A percentile compares a stretch with the other conserved stretches of the same genome.
These are phyloP conservation scores for Argynnis bischoffii DNA, from an alignment of 2,888 invertebrate species.

Conservation along the genomic window DNA sequence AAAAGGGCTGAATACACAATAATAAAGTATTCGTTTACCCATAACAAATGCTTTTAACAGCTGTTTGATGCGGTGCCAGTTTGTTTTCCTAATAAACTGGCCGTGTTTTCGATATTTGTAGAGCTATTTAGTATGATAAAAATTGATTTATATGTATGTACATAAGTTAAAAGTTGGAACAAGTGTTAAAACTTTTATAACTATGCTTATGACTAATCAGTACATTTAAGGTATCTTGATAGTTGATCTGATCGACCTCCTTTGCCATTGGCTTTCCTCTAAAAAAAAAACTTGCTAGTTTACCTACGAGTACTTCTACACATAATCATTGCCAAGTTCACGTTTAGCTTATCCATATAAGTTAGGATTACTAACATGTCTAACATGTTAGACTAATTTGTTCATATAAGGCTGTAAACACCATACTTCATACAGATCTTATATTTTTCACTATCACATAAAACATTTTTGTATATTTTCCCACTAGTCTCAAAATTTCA, in stretches of 20 bases:
- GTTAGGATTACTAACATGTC: conserved; percentile 7
- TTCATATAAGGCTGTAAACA: no score
- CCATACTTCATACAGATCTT: no score
- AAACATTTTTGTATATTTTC: no score
- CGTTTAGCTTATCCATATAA: conserved; percentile 16
- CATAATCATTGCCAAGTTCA: conserved; percentile 32
- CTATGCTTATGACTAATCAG: background rate
- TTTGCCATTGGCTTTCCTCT: conserved; percentile 24
- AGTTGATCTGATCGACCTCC: conserved; percentile 11
- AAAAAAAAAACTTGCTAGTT: conserved; percentile 26
- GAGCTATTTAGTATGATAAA: no score
- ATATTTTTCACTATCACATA: no score
- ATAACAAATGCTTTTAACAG: no score
- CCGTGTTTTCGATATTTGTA: no score
- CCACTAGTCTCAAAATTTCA: no score
- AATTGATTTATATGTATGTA: background rate
- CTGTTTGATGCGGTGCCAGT: no score
- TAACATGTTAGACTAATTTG: conserved; percentile 6
- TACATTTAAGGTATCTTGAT: conserved; percentile 12
- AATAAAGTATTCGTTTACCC: no score
- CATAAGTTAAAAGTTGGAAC: background rate
- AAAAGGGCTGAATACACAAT: no score
- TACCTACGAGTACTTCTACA: background rate
- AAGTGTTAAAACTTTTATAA: background rate
- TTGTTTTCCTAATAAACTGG: no score